A percentile compares a stretch with the other conserved stretches of the same genome.
phyloP scores from a whole-genome alignment of 2,888 invertebrate genomes.

The Hedya salicella region DNA sequence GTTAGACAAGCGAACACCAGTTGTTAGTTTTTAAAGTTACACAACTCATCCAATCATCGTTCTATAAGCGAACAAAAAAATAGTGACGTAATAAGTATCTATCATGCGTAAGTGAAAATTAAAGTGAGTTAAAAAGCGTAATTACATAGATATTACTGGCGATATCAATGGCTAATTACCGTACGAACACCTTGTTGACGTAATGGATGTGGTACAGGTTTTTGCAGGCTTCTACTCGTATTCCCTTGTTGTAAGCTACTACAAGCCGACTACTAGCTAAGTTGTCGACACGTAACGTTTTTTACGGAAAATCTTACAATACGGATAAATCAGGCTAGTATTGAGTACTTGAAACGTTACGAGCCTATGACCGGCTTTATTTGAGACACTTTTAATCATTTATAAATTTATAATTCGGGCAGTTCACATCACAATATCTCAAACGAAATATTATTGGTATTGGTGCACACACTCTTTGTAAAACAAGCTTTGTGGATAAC shows the following conservation, averaged over 20 bases:
- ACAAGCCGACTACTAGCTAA: too few species aligned
- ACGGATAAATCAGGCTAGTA: too few species aligned
- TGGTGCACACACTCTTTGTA: too few species aligned
- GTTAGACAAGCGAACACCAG: slow-evolving; percentile 19
- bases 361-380: too few species aligned
- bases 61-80: slow-evolving; percentile 21
- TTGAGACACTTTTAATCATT: too few species aligned
- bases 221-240: slow-evolving; percentile 8
- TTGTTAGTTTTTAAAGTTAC: slow-evolving; percentile 18
- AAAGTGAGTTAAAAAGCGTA: slow-evolving; percentile 57
- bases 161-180: slow-evolving; percentile 60
- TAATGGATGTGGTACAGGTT: slow-evolving; percentile 31
- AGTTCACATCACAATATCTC: too few species aligned
- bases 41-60: slow-evolving; percentile 18
- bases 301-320: too few species aligned
- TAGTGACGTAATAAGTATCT: slow-evolving; percentile 31
- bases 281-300: too few species aligned
- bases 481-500: too few species aligned
- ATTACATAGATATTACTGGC: slow-evolving; percentile 60
- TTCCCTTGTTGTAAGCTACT: neutral
- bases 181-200: slow-evolving; percentile 57
- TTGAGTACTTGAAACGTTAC: too few species aligned
- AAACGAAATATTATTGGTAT: too few species aligned
- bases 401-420: too few species aligned
- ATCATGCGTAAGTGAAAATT: slow-evolving; percentile 65